Evolutionary conservation across 2,113 vertebrate species (phyloP).

Genomic region (Gymnocephalus cernua): DNA sequence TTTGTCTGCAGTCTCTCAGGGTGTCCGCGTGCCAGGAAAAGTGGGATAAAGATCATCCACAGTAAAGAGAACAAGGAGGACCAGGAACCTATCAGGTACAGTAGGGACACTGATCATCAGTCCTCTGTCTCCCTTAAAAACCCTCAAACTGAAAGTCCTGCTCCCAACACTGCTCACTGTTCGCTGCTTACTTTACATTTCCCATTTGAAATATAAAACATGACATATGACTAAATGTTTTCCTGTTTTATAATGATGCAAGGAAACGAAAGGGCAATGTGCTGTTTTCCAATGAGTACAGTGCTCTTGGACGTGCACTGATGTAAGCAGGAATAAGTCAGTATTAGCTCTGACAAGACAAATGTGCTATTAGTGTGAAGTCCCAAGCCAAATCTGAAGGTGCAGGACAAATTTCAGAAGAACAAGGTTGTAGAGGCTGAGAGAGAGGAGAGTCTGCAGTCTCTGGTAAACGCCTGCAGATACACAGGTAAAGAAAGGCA

Average conservation of each 20-base stretch:
- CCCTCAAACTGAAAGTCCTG: slow-evolving; percentile 10
- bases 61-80: slow-evolving; percentile 99
- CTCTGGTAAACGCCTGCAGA: slow-evolving; percentile 58
- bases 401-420: slow-evolving; percentile 55
- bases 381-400: slow-evolving; percentile 31
- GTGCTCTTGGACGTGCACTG: slow-evolving; percentile 4
- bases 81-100: slow-evolving; percentile 98
- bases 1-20: slow-evolving; percentile 94
- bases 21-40: slow-evolving; percentile 97
- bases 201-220: slow-evolving; percentile 16
- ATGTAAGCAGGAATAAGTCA: slow-evolving; percentile 35
- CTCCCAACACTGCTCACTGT: slow-evolving; percentile 8
- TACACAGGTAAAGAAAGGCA: slow-evolving; percentile 44
- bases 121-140: slow-evolving; percentile 48
- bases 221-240: not conserved
- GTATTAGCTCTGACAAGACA: slow-evolving; percentile 51
- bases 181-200: slow-evolving; percentile 11
- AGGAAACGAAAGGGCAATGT: not conserved
- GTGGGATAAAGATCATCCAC: slow-evolving; percentile 98
- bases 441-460: slow-evolving; percentile 43
- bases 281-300: slow-evolving; percentile 6
- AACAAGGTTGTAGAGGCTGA: slow-evolving; percentile 38
- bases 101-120: slow-evolving; percentile 56
- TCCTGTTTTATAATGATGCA: slow-evolving; percentile 21
- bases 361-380: slow-evolving; percentile 44